phyloP scores from a whole-genome alignment of 2,113 vertebrate genomes.

The Pseudorhombus dupliciocellatus region DNA sequence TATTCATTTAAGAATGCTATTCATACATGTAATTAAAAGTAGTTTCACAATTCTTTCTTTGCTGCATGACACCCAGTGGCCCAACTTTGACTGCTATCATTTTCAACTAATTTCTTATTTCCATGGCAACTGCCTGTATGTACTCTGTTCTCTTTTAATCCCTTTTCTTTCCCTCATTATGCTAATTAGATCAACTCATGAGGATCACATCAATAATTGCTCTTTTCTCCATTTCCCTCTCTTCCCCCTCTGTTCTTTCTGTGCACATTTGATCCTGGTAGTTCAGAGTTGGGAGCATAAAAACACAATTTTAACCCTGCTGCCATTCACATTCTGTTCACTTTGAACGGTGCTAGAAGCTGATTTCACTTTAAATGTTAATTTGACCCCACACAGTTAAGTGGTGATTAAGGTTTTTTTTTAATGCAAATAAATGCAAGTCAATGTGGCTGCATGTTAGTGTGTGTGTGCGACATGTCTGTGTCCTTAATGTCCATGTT shows the following conservation, averaged over 20 bases:
- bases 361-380: conserved; percentile 66
- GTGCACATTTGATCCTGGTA: conserved; percentile 51
- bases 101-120: conserved; percentile 54
- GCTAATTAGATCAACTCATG: conserved; percentile 70
- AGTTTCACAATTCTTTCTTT: not conserved
- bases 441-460: not conserved
- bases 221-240: conserved; percentile 53
- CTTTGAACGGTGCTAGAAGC: conserved; percentile 54
- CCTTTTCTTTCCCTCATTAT: conserved; percentile 65
- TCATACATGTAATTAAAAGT: not conserved
- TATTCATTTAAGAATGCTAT: not conserved
- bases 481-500: conserved; percentile 22
- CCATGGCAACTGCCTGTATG: conserved; percentile 62
- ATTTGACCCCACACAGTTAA: conserved; percentile 46
- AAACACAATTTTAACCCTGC: conserved; percentile 67
- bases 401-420: conserved; percentile 26
- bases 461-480: conserved; percentile 1
- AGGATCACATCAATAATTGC: conserved; percentile 68
- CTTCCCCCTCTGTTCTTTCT: conserved; percentile 36
- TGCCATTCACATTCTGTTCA: conserved; percentile 54
- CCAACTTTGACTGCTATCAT: conserved; percentile 35
- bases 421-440: conserved; percentile 12
- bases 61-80: conserved; percentile 18
- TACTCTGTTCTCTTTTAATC: conserved; percentile 46
- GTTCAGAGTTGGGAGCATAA: conserved; percentile 48